A percentile compares a stretch with the other conserved stretches of the same genome.
These are phyloP conservation scores for Rhipidura dahli DNA, from an alignment of 2,113 vertebrate species.

Conservation along the genomic window DNA sequence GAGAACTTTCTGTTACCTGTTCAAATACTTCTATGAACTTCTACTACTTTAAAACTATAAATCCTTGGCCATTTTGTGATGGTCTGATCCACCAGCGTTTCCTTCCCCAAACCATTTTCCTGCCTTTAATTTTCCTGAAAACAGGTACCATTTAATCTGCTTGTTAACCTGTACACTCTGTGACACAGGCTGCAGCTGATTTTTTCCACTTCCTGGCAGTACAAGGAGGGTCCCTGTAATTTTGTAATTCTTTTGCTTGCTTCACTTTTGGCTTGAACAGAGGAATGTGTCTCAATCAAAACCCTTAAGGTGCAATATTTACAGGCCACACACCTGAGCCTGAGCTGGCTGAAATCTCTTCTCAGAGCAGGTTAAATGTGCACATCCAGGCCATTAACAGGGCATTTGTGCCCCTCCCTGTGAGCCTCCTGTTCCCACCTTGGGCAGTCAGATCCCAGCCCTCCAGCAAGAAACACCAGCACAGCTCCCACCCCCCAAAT, in stretches of 20 bases:
- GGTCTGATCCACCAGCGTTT: not conserved
- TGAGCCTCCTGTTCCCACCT: not conserved
- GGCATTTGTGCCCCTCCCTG: not conserved
- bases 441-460: not conserved
- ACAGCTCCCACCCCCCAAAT: not conserved
- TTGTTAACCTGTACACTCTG: not conserved
- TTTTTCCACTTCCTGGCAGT: not conserved
- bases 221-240: not conserved
- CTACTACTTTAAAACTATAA: not conserved
- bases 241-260: not conserved
- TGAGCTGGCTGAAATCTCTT: not conserved
- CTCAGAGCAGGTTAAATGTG: not conserved
- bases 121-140: not conserved
- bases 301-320: not conserved
- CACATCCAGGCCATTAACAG: not conserved
- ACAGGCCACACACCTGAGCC: not conserved
- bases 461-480: accelerated
- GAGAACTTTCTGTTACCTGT: not conserved
- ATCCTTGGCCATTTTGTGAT: not conserved
- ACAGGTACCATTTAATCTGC: accelerated
- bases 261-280: not conserved
- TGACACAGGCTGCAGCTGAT: not conserved
- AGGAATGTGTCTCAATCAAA: not conserved
- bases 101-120: not conserved
- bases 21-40: not conserved